A percentile compares a stretch with the other conserved stretches of the same genome.
Evolutionary conservation across 2,888 invertebrate species (phyloP).

Genomic region (Amorpha juglandis): DNA sequence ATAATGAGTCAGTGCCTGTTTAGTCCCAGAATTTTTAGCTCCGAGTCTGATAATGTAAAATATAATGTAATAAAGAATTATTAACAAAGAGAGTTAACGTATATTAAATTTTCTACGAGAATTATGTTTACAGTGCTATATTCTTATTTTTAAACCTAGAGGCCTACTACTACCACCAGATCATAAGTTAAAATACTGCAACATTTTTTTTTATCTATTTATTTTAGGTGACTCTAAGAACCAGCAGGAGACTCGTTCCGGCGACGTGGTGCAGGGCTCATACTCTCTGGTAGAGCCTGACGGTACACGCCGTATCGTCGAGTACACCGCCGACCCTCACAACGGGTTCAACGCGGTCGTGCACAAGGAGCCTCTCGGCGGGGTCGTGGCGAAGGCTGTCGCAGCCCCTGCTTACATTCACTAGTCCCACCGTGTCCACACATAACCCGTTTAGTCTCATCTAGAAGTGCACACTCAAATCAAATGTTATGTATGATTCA

Average conservation of each 20-base stretch:
- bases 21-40: too few relatives aligned
- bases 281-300: conserved; percentile 87
- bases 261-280: conserved; percentile 86
- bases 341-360: conserved; percentile 88
- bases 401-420: conserved; percentile 62
- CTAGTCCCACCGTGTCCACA: conserved; percentile 48
- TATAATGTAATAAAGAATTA: too few relatives aligned
- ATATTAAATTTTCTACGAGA: too few relatives aligned
- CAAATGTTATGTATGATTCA: background rate
- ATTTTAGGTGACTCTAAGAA: conserved; percentile 75
- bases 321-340: conserved; percentile 87
- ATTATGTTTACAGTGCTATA: too few relatives aligned
- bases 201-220: background rate
- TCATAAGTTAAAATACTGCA: too few relatives aligned
- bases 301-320: conserved; percentile 85
- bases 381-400: conserved; percentile 71
- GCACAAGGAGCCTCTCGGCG: conserved; percentile 83
- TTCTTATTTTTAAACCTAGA: too few relatives aligned
- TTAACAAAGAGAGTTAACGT: too few relatives aligned
- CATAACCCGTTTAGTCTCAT: conserved; percentile 39
- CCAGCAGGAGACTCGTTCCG: conserved; percentile 82
- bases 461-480: conserved; percentile 27
- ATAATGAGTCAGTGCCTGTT: too few relatives aligned
- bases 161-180: too few relatives aligned
- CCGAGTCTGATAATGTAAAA: too few relatives aligned